Conservation (phyloP, 2,888 invertebrate species). For the Patella caerulea region DNA sequence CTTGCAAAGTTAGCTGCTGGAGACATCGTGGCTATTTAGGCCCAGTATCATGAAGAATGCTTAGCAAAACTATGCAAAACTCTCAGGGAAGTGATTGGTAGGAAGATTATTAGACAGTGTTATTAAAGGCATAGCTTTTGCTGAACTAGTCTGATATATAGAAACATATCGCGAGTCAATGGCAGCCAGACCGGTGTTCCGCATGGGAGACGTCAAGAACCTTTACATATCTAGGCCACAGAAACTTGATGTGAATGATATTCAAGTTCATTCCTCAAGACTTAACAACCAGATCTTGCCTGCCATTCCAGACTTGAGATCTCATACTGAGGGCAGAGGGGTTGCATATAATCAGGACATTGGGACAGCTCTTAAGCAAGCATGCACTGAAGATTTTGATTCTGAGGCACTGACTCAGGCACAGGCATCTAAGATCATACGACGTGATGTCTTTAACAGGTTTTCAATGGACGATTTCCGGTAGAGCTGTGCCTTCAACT, state of each 20-base stretch:
- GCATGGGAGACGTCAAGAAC: slow-evolving; percentile 24
- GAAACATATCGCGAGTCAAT: slow-evolving; percentile 16
- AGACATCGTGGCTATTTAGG: slow-evolving; percentile 33
- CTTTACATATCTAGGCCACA: slow-evolving; percentile 14
- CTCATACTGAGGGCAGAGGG: slow-evolving; percentile 43
- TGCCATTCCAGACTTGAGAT: slow-evolving; percentile 23
- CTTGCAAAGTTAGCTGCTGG: slow-evolving; percentile 34
- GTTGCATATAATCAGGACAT: slow-evolving; percentile 16
- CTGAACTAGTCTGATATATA: slow-evolving; percentile 27
- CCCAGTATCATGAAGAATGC: slow-evolving; percentile 30
- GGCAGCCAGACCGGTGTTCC: slow-evolving; percentile 18
- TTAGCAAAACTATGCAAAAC: slow-evolving; percentile 8
- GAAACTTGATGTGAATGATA: neutral
- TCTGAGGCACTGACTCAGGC: neutral
- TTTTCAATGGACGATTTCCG: neutral
- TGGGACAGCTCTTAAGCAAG: slow-evolving; percentile 10
- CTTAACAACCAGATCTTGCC: slow-evolving; percentile 20
- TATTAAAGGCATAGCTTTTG: slow-evolving; percentile 26
- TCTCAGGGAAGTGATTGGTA: no score
- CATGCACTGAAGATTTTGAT: neutral
- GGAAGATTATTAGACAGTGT: neutral
- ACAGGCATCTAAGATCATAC: neutral
- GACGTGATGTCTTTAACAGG: neutral
- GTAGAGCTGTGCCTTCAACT: neutral
- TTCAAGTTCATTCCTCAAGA: neutral